phyloP scores from a whole-genome alignment of 1,140 invertebrate genomes.

The Philopotamus ludificatus region DNA sequence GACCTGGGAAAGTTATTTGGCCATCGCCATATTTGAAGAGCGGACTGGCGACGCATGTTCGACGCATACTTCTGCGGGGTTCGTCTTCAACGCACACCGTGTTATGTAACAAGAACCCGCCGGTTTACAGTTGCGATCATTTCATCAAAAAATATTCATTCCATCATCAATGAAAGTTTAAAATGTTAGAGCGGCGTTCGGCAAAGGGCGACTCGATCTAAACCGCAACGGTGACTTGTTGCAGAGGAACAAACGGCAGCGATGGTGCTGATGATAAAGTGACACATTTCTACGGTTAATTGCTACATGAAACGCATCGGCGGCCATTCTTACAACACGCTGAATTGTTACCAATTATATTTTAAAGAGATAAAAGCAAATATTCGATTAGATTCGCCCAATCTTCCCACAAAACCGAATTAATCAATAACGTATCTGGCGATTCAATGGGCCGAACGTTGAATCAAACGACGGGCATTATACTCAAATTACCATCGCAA shows the following conservation, averaged over 20 bases:
- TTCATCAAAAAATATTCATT: too few species aligned
- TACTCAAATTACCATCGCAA: too few species aligned
- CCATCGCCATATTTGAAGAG: conserved; percentile 17
- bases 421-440: not conserved
- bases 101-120: too few species aligned
- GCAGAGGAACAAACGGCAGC: conserved; percentile 5
- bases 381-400: not conserved
- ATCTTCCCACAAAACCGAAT: not conserved
- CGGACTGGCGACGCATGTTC: conserved; percentile 4
- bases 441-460: not conserved
- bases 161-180: not conserved
- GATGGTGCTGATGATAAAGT: conserved; percentile 28
- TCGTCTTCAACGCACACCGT: not conserved
- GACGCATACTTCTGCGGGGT: not conserved
- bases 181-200: not conserved
- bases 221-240: not conserved
- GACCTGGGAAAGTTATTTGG: conserved; percentile 30
- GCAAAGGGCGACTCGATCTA: not conserved
- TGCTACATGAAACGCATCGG: conserved; percentile 15
- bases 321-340: conserved; percentile 1
- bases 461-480: not conserved
- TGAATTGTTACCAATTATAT: too few species aligned
- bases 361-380: too few species aligned
- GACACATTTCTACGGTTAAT: conserved; percentile 31
- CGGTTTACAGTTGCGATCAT: too few species aligned